A percentile compares a stretch with the other conserved stretches of the same genome.
Evolutionary conservation across 2,888 invertebrate genomes (phyloP).

Genomic region (Poecilobothrus nobilitatus): DNA sequence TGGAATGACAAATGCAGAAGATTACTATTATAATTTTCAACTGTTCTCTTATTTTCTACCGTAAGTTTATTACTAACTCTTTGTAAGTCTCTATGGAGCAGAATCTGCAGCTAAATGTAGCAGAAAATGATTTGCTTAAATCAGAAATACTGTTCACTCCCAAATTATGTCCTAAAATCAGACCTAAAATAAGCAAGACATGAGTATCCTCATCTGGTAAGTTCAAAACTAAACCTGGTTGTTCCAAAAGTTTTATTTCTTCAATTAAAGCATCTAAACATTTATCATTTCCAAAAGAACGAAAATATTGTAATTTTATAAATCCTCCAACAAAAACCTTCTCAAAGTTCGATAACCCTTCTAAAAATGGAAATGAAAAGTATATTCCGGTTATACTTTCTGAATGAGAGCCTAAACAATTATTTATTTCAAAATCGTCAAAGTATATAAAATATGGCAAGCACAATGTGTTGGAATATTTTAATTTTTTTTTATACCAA

Average conservation of each 20-base stretch:
- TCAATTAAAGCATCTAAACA: not conserved
- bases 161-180: not conserved
- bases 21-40: not conserved
- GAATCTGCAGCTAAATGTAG: not conserved
- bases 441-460: too few relatives aligned
- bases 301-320: not conserved
- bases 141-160: not conserved
- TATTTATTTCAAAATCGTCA: too few relatives aligned
- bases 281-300: not conserved
- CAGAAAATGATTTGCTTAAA: not conserved
- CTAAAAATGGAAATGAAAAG: too few relatives aligned
- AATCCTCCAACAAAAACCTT: too few relatives aligned
- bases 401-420: too few relatives aligned
- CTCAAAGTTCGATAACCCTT: too few relatives aligned
- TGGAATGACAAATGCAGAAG: not conserved
- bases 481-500: too few relatives aligned
- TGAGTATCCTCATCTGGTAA: not conserved
- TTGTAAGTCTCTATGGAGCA: not conserved
- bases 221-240: not conserved
- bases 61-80: not conserved
- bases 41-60: not conserved
- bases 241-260: not conserved
- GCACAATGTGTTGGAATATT: too few relatives aligned
- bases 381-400: too few relatives aligned
- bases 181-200: not conserved